Percentiles rank a stretch among this genome's conserved stretches.
Evolutionary conservation across 53 echinoderm and acorn worm species (phyloP).

Genomic region (Apostichopus leukothele): DNA sequence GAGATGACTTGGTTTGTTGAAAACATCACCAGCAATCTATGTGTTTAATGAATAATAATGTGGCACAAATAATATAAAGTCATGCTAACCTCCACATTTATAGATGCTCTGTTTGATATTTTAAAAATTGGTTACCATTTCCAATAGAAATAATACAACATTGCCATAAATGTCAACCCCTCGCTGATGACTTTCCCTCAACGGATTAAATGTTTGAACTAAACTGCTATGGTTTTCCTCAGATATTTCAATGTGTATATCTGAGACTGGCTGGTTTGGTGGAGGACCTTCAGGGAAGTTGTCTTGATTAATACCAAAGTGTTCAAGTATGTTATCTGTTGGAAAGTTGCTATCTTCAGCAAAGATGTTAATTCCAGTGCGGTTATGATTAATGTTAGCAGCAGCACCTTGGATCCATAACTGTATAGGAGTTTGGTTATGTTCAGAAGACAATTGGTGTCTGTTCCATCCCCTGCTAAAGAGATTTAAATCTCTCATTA

Average conservation of each 20-base stretch:
- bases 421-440: neutral
- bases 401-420: neutral
- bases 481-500: neutral
- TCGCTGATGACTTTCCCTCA: neutral
- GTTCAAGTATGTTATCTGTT: neutral
- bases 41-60: too few species aligned
- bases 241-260: neutral
- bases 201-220: neutral
- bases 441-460: neutral
- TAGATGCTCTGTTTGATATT: too few species aligned
- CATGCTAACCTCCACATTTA: too few species aligned
- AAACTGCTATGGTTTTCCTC: neutral
- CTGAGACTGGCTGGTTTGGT: neutral
- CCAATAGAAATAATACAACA: neutral
- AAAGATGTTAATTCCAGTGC: neutral
- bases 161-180: neutral
- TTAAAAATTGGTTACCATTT: neutral
- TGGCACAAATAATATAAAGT: too few species aligned
- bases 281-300: neutral
- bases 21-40: too few species aligned
- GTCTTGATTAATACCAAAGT: neutral
- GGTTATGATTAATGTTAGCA: neutral
- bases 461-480: neutral
- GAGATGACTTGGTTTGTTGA: too few species aligned
- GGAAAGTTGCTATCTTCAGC: neutral